These are phyloP conservation scores for Penaeus monodon DNA, from an alignment of 2,888 invertebrate genomes.

Conservation along the genomic window DNA sequence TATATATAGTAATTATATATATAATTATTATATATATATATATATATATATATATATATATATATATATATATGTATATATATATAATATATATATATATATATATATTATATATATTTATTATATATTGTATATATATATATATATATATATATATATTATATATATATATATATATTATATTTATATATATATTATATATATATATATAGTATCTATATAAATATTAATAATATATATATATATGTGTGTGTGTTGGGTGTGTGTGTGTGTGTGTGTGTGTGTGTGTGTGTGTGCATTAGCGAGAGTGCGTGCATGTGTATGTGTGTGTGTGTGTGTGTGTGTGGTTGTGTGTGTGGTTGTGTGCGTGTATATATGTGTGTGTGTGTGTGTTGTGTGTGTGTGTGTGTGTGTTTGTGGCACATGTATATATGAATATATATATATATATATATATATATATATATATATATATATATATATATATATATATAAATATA, in stretches of 20 bases:
- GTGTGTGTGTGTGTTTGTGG: neutral
- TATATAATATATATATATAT: neutral
- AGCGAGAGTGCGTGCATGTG: no score
- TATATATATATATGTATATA: slow-evolving; percentile 38
- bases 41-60: slow-evolving; percentile 19
- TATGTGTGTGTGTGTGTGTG: neutral
- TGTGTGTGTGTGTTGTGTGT: no score
- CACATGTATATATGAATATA: neutral
- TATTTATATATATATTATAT: slow-evolving; percentile 31
- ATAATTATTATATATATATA: neutral
- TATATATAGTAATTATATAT: slow-evolving; percentile 15
- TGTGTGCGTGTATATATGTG: neutral
- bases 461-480: slow-evolving; percentile 11
- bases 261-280: no score
- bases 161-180: neutral
- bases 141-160: slow-evolving; percentile 12
- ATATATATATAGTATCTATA: slow-evolving; percentile 7
- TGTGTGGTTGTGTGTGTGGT: neutral
- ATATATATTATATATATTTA: slow-evolving; percentile 7
- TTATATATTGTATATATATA: slow-evolving; percentile 25
- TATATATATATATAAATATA: neutral
- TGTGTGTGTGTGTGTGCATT: neutral
- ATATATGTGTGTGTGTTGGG: slow-evolving; percentile 11
- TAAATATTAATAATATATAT: slow-evolving; percentile 23
- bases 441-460: slow-evolving; percentile 18